Conservation (phyloP, 2,888 invertebrate species). For the Apamea sordens region DNA sequence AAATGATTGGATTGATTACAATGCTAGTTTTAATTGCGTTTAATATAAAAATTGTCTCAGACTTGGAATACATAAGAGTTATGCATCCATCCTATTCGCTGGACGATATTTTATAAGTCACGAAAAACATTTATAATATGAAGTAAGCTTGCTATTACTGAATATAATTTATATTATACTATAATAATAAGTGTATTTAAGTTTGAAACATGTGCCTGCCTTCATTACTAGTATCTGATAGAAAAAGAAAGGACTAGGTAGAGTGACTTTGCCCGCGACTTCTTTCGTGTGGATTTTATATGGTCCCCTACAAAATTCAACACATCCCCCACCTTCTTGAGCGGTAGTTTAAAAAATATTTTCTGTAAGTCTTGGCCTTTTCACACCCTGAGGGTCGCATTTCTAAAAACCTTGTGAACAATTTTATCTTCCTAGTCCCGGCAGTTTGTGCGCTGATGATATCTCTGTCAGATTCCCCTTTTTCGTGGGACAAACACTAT, state of each 20-base stretch:
- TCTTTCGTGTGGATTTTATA: not conserved
- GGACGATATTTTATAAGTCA: slow-evolving; percentile 29
- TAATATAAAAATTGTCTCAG: slow-evolving; percentile 22
- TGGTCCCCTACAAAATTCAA: not conserved
- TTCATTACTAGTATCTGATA: slow-evolving; percentile 2
- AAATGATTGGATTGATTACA: slow-evolving; percentile 19
- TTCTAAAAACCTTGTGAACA: not conserved
- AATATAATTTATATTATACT: slow-evolving; percentile 31
- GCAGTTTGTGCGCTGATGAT: not conserved
- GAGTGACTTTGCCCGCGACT: not conserved
- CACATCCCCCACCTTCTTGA: too few species aligned
- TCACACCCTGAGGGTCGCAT: not conserved
- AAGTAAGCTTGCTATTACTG: slow-evolving; percentile 21
- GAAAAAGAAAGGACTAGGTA: not conserved
- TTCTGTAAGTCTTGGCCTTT: not conserved
- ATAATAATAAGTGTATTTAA: slow-evolving; percentile 27
- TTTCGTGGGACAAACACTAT: not conserved
- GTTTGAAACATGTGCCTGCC: slow-evolving; percentile 15
- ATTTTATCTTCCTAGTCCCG: not conserved
- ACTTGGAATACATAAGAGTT: slow-evolving; percentile 7
- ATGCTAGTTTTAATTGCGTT: slow-evolving; percentile 7
- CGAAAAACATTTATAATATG: not conserved
- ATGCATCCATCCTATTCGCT: not conserved
- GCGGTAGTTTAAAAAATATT: not conserved
- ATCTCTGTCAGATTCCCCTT: not conserved